These are phyloP conservation scores for Thunnus albacares DNA, from an alignment of 2,797 vertebrate genomes.

Conservation along the genomic window DNA sequence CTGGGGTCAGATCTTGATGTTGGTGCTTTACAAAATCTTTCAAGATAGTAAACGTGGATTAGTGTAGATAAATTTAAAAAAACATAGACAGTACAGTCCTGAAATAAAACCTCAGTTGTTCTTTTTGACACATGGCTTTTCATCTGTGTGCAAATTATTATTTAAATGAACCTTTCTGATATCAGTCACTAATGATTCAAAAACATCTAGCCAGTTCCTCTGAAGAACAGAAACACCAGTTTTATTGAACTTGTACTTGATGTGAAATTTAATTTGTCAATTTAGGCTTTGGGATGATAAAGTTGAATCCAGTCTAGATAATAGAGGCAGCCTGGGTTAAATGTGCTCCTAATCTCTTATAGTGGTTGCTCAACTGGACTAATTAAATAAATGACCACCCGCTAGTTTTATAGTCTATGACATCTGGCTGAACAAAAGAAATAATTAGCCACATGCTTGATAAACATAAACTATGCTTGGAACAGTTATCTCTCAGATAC, in stretches of 20 bases:
- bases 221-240: background rate
- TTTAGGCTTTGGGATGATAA: conserved; percentile 38
- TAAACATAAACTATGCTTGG: conserved; percentile 72
- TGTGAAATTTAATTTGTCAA: conserved; percentile 43
- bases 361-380: conserved; percentile 79
- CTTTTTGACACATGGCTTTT: background rate
- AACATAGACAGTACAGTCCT: no score
- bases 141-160: background rate
- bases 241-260: conserved; percentile 21
- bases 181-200: background rate
- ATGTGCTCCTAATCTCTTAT: conserved; percentile 76
- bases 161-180: background rate
- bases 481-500: conserved; percentile 63
- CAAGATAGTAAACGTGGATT: no score
- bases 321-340: conserved; percentile 52
- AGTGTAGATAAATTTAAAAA: no score
- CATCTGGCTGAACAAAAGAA: conserved; percentile 88
- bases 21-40: no score
- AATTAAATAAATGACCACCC: conserved; percentile 87
- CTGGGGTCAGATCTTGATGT: no score
- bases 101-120: background rate
- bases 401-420: conserved; percentile 79
- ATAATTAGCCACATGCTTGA: conserved; percentile 79
- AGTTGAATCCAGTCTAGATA: conserved; percentile 35
- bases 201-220: background rate